phyloP scores from a whole-genome alignment of 2,797 vertebrate genomes.

The Artibeus lituratus region DNA sequence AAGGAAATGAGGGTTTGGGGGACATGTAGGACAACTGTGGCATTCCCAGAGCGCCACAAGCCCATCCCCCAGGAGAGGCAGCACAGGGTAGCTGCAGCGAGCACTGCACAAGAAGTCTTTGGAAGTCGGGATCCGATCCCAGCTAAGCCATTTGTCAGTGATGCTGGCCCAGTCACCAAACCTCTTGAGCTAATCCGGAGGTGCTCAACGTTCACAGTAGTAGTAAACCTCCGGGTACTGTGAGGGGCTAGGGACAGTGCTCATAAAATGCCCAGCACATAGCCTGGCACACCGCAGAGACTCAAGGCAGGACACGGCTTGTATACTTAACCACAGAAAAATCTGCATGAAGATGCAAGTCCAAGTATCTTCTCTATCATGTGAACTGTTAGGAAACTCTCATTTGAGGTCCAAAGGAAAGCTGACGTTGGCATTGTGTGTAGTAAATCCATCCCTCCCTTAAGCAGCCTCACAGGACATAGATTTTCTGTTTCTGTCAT shows the following conservation, averaged over 20 bases:
- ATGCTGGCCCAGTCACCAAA: not conserved
- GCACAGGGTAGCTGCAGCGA: not conserved
- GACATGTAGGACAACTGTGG: not conserved
- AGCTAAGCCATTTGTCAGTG: not conserved
- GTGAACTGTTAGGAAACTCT: not conserved
- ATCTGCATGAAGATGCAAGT: not conserved
- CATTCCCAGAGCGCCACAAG: not conserved
- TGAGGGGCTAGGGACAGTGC: not conserved
- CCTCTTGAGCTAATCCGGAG: not conserved
- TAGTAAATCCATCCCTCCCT: not conserved
- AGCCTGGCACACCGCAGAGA: not conserved
- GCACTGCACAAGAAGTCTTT: not conserved
- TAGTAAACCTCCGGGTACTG: not conserved
- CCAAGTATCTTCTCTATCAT: not conserved
- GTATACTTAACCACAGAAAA: not conserved
- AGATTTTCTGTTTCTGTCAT: not conserved
- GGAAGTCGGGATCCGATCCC: not conserved
- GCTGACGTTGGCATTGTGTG: not conserved
- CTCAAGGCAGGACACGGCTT: accelerated
- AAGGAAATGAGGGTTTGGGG: not conserved
- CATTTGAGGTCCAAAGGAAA: not conserved
- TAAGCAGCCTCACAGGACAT: not conserved
- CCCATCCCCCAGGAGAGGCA: not conserved
- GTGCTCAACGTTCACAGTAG: accelerated
- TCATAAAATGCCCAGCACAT: not conserved